These are phyloP conservation scores for Rallus limicola DNA, from an alignment of 2,113 vertebrate species.

Conservation along the genomic window DNA sequence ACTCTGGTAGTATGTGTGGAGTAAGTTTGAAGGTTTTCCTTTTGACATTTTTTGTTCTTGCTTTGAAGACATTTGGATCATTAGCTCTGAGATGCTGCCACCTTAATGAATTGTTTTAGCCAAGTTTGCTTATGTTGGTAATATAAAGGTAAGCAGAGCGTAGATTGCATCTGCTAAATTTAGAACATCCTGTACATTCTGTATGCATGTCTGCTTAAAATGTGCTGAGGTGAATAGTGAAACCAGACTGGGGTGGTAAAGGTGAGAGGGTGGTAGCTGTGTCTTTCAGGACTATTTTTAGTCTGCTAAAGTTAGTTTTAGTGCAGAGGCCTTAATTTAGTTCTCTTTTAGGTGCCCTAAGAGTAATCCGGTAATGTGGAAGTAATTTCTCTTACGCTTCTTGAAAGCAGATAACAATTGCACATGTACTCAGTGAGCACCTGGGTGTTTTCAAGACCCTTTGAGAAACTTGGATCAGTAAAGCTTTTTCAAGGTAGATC, in stretches of 20 bases:
- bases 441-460: background rate
- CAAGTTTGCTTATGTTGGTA: background rate
- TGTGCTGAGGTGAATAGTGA: background rate
- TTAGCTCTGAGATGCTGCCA: background rate
- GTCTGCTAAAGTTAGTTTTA: background rate
- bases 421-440: background rate
- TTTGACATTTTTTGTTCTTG: background rate
- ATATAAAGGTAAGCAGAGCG: background rate
- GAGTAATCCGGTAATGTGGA: background rate
- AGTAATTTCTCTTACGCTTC: background rate
- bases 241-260: background rate
- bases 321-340: background rate
- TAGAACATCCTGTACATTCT: background rate
- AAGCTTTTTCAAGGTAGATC: background rate
- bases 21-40: background rate
- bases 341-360: background rate
- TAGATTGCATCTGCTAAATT: background rate
- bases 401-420: background rate
- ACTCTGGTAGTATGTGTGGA: fast-evolving
- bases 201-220: background rate
- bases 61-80: background rate
- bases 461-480: background rate
- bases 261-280: background rate
- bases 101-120: background rate
- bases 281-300: background rate